These are phyloP conservation scores for Cosmopolites sordidus DNA, from an alignment of 2,888 invertebrate species.

Conservation along the genomic window DNA sequence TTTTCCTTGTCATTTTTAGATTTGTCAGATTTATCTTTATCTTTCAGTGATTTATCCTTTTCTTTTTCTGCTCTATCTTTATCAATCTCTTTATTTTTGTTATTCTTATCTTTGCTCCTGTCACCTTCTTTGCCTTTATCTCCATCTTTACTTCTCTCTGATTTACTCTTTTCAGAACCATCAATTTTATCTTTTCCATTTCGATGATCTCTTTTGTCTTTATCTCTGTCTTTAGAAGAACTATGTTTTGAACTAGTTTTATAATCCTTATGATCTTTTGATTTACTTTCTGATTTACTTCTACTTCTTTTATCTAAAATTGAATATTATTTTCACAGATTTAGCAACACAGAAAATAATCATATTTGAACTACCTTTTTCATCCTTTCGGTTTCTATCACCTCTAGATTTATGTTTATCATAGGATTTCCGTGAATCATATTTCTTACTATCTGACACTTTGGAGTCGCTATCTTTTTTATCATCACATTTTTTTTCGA, in stretches of 20 bases:
- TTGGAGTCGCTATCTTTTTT: slow-evolving; percentile 20
- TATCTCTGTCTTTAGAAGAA: slow-evolving; percentile 43
- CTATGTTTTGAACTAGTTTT: slow-evolving; percentile 27
- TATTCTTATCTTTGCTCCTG: slow-evolving; percentile 28
- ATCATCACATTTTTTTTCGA: slow-evolving; percentile 17
- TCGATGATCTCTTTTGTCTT: slow-evolving; percentile 35
- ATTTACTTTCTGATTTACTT: slow-evolving; percentile 31
- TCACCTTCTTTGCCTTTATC: slow-evolving; percentile 30
- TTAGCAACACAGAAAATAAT: too few relatives aligned
- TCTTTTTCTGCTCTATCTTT: slow-evolving; percentile 26
- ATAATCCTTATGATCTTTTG: slow-evolving; percentile 46
- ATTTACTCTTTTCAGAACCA: slow-evolving; percentile 11
- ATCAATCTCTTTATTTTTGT: slow-evolving; percentile 25
- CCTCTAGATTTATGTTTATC: slow-evolving; percentile 19
- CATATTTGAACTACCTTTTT: slow-evolving; percentile 15
- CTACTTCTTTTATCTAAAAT: slow-evolving; percentile 21
- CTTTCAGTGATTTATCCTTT: slow-evolving; percentile 35
- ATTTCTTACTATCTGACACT: neutral
- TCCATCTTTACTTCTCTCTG: slow-evolving; percentile 15
- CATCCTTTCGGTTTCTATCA: slow-evolving; percentile 26
- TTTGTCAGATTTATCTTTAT: slow-evolving; percentile 32
- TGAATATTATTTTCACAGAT: neutral
- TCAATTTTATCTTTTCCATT: slow-evolving; percentile 16
- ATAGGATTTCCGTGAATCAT: slow-evolving; percentile 8
- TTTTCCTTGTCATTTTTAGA: slow-evolving; percentile 26